These are phyloP conservation scores for Drosophila leonis DNA, from an alignment of 2,888 invertebrate species.

Conservation along the genomic window DNA sequence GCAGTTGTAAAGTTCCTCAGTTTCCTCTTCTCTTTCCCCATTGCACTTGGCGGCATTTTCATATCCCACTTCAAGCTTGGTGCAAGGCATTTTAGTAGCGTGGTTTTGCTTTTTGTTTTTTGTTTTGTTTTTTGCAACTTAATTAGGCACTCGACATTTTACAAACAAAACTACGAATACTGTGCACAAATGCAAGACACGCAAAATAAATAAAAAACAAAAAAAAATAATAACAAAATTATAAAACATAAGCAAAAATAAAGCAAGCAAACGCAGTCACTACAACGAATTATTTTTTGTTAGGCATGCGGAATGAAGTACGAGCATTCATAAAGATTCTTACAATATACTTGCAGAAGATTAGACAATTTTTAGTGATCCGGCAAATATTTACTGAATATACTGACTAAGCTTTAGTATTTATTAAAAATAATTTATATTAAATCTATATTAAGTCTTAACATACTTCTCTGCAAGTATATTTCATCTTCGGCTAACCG, in stretches of 20 bases:
- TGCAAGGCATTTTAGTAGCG: constrained; percentile 57
- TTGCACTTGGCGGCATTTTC: constrained; percentile 44
- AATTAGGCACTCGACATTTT: constrained; percentile 52
- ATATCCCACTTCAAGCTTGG: constrained; percentile 33
- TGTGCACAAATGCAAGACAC: constrained; percentile 44
- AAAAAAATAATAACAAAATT: background rate
- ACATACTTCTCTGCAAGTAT: constrained; percentile 16
- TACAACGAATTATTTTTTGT: constrained; percentile 21
- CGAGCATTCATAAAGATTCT: background rate
- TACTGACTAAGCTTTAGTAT: background rate
- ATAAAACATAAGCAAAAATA: constrained; percentile 10
- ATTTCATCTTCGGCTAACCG: constrained; percentile 9
- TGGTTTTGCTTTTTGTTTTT: constrained; percentile 10
- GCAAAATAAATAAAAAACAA: constrained; percentile 14
- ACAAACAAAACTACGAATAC: constrained; percentile 41
- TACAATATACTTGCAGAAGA: constrained; percentile 23
- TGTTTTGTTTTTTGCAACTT: constrained; percentile 22
- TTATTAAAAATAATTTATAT: no score
- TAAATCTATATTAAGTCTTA: no score
- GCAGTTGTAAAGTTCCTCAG: constrained; percentile 22
- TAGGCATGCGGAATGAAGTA: constrained; percentile 30
- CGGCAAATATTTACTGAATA: background rate
- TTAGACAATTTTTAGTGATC: background rate
- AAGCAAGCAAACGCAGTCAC: constrained; percentile 27
- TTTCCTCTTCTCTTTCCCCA: constrained; percentile 6